A percentile compares a stretch with the other conserved stretches of the same genome.
These are phyloP conservation scores for Cyprinella venusta DNA, from an alignment of 2,797 vertebrate species.

Conservation along the genomic window DNA sequence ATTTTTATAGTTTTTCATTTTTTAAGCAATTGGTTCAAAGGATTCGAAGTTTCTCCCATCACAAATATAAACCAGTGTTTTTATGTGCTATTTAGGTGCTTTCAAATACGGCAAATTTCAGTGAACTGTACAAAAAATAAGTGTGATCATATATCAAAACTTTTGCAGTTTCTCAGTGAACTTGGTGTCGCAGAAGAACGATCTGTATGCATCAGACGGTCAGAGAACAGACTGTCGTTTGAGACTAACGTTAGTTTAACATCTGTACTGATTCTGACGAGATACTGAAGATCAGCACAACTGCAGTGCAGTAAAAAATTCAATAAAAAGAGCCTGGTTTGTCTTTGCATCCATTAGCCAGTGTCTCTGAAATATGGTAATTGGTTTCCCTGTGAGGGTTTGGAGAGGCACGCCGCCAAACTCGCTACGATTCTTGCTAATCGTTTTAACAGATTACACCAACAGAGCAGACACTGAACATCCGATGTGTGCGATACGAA, in stretches of 20 bases:
- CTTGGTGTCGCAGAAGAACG: neutral
- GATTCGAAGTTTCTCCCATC: neutral
- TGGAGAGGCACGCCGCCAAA: slow-evolving; percentile 39
- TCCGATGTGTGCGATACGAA: slow-evolving; percentile 61
- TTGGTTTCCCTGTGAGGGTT: slow-evolving; percentile 19
- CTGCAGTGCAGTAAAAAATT: slow-evolving; percentile 19
- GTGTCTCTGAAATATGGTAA: slow-evolving; percentile 36
- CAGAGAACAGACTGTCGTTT: neutral
- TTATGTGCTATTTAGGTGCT: neutral
- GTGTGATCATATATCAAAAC: neutral
- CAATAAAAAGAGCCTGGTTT: neutral
- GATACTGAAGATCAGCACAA: neutral
- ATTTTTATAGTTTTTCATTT: neutral
- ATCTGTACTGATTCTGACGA: neutral
- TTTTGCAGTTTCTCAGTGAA: neutral
- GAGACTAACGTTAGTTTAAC: neutral
- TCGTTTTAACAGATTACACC: slow-evolving; percentile 71
- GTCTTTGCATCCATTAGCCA: neutral
- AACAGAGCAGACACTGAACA: slow-evolving; percentile 63
- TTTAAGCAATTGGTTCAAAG: neutral
- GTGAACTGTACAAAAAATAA: neutral
- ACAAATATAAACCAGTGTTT: neutral
- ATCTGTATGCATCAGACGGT: neutral
- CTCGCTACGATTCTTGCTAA: slow-evolving; percentile 65
- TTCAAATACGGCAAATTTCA: neutral